Evolutionary conservation across 2,797 vertebrate species (phyloP), one percentile per base, ranked within the genome.

Genomic region (Astyanax mexicanus): DNA sequence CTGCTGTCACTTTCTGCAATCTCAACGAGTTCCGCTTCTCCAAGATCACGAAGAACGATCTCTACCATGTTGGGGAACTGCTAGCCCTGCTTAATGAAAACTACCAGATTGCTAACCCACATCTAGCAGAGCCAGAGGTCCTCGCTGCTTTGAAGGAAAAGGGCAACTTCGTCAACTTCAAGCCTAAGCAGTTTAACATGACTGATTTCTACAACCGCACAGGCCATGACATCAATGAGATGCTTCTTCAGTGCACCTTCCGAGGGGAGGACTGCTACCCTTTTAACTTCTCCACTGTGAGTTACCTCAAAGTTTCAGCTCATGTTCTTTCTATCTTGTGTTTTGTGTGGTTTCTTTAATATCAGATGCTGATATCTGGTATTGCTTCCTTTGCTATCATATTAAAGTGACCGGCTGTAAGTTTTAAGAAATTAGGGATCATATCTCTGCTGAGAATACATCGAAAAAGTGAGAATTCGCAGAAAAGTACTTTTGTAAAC

Each of bases 1-100:
- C 95, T 0, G 90, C 95, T 1, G 83, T 96, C 78, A 96, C 95
- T 80, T 91, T 96, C 89, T 96, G 95, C 86, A 96, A 96, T 90
- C 94, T 96, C 84, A 96, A 96, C 6, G 94, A 95, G 87, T 95
- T 96, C 84, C 95, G 95, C 80, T 95, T 96, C 92, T 95, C 95
- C 78, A 92, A 91, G 87, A 93, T 96, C 88, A 94, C 94, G 77
- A 92, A 87, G 84, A 96, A 96, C 54, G 95, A 96, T 88, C 92
- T 96, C 71, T 96, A 94, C 90, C 95, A 96, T 7, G 95, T 94
- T 8, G 95, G 94, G 15, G 94, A 94, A 84, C 90, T 96, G 70
- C 91, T 96, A 80, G 94, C 94, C 13, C 90, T 96, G 80, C 94
- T 96, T 42, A 93, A 95, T 57, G 93, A 92, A 74, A 94, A 95